A percentile compares a stretch with the other conserved stretches of the same genome.
Conservation (phyloP, 2,888 invertebrate species). For the Himalopsyche kuldschensis region DNA sequence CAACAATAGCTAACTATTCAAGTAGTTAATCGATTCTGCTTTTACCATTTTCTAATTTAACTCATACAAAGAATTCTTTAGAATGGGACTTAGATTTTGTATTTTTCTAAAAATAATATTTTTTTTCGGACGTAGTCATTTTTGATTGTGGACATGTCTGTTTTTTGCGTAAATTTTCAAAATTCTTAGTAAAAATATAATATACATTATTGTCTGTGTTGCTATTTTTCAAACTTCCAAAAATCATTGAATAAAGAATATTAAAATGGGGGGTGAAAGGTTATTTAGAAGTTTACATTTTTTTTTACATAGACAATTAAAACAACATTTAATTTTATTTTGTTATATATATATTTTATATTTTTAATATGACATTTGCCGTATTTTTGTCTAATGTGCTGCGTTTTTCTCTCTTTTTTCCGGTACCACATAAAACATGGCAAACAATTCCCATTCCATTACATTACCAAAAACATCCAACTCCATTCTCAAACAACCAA, state of each 20-base stretch:
- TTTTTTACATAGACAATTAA: background rate
- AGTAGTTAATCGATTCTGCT: background rate
- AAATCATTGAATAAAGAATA: background rate
- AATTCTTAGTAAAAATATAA: background rate
- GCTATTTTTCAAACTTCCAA: slow-evolving; percentile 5
- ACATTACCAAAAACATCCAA: background rate
- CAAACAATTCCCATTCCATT: background rate
- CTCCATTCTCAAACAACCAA: background rate
- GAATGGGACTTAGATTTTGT: background rate
- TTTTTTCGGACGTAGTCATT: background rate
- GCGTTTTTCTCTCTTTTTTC: slow-evolving; percentile 56
- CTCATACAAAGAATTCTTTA: background rate
- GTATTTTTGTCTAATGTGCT: slow-evolving; percentile 55
- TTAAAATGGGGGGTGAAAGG: slow-evolving; percentile 42
- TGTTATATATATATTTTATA: slow-evolving; percentile 34
- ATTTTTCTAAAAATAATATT: background rate
- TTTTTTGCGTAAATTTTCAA: background rate
- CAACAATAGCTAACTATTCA: slow-evolving; percentile 6
- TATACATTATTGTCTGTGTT: slow-evolving; percentile 21
- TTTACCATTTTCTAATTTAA: no score
- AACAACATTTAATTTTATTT: background rate
- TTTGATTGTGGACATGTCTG: background rate
- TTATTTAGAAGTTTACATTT: slow-evolving; percentile 40
- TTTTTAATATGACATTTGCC: slow-evolving; percentile 30
- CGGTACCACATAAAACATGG: slow-evolving; percentile 19